Percentiles rank a stretch among this genome's conserved stretches.
These are phyloP conservation scores for Parnassius smintheus DNA, from an alignment of 2,888 invertebrate genomes.

Conservation along the genomic window DNA sequence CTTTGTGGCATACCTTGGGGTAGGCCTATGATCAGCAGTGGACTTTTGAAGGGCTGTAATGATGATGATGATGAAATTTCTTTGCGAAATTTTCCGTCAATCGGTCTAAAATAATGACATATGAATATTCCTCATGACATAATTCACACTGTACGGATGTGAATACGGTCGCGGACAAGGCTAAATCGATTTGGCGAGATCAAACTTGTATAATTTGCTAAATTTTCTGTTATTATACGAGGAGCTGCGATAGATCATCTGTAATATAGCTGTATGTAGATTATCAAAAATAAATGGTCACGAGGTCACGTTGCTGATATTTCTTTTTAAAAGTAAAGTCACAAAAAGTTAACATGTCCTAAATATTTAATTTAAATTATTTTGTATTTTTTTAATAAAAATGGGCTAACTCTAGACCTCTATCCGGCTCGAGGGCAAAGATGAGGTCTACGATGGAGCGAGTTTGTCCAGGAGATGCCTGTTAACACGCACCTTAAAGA, in stretches of 20 bases:
- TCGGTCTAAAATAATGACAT: constrained; percentile 11
- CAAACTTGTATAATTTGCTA: constrained; percentile 4
- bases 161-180: constrained; percentile 22
- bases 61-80: background rate
- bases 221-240: background rate
- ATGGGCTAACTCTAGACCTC: too few species aligned
- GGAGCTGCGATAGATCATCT: too few species aligned
- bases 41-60: too few species aligned
- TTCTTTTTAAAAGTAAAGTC: background rate
- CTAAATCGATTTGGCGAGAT: constrained; percentile 13
- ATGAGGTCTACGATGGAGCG: too few species aligned
- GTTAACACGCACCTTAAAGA: too few species aligned
- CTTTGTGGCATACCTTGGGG: too few species aligned
- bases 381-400: too few species aligned
- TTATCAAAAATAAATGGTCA: background rate
- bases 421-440: too few species aligned
- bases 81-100: constrained; percentile 8
- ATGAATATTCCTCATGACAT: constrained; percentile 18
- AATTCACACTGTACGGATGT: constrained; percentile 5
- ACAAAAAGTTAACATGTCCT: too few species aligned
- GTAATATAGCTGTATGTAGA: background rate
- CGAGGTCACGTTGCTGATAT: background rate
- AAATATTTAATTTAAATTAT: too few species aligned
- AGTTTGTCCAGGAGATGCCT: too few species aligned
- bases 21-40: too few species aligned